Base-by-base conservation (phyloP, 2,797 vertebrate species). In the Telmatherina bonti region DNA sequence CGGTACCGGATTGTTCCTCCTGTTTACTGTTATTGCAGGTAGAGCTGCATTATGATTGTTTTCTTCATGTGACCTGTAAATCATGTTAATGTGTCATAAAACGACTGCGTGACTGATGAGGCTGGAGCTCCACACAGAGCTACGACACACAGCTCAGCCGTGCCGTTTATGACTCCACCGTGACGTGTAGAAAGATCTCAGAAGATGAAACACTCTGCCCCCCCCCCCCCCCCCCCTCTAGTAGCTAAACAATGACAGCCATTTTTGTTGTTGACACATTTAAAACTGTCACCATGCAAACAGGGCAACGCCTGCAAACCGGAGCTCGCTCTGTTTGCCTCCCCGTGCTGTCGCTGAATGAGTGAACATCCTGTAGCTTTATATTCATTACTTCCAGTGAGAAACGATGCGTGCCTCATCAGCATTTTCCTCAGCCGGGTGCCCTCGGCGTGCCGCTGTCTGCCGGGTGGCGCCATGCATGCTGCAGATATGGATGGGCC, bases 371-470 rank as follows among this genome's bases (percentile, higher is more conserved):
- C 77, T 67, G 68, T 67, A 68, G 70, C 67, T 76, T 73, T 16
- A 5, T 62, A 45, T 90, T 91, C 86, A 88, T 90, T 88, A 84
- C 77, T 79, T 79, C 71, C 67, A 18, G 80, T 83, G 88, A 86
- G 78, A 51, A 82, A 79, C 82, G 84, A 51, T 72, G 80, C 80
- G 81, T 88, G 86, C 85, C 72, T 82, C 76, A 79, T 90, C 90
- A 89, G 90, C 88, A 89, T 82, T 83, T 87, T 89, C 78, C 75
- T 82, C 83, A 81, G 79, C 74, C 83, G 63, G 63, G 54, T 81
- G 79, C 80, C 81, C 76, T 77, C 55, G 27, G 70, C 58, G 3
- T 9, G 75, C 71, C 5, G 70, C 78, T 80, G 84, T 90, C 85
- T 85, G 53, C 36, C 1, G 45, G 59, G 63, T 65, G 63, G 62